These are phyloP conservation scores for Parascotia fuliginaria DNA, from an alignment of 2,888 invertebrate genomes.

Conservation along the genomic window DNA sequence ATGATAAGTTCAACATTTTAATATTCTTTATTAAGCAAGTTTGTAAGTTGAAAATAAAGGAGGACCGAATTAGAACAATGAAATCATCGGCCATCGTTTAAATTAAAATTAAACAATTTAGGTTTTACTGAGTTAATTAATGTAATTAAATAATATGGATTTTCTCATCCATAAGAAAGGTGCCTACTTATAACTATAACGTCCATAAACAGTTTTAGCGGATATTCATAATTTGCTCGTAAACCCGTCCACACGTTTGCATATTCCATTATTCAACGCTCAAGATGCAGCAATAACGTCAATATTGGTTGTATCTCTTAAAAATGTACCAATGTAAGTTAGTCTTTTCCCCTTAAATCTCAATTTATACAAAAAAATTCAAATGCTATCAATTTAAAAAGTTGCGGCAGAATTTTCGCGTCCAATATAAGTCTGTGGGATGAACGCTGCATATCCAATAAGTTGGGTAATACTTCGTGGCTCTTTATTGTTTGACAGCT, in stretches of 20 bases:
- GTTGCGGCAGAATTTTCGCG: conserved; percentile 54
- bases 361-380: conserved; percentile 32
- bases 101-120: too few species aligned
- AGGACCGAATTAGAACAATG: too few species aligned
- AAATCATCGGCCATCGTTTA: too few species aligned
- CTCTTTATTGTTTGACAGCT: conserved; percentile 71
- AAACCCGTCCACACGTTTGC: not conserved
- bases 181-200: too few species aligned
- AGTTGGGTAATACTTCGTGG: conserved; percentile 44
- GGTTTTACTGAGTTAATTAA: too few species aligned
- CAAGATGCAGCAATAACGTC: not conserved
- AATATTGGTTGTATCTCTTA: not conserved
- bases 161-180: too few species aligned
- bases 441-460: conserved; percentile 67
- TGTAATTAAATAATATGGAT: too few species aligned
- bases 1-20: too few species aligned
- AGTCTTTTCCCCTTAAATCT: conserved; percentile 15
- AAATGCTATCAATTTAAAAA: conserved; percentile 56
- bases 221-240: not conserved
- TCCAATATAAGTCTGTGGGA: conserved; percentile 60
- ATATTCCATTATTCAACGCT: not conserved
- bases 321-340: conserved; percentile 10
- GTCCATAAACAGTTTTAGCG: not conserved
- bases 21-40: too few species aligned
- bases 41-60: too few species aligned